Evolutionary conservation across 1,140 invertebrate species (phyloP), one percentile per base, ranked within the genome.

Genomic region (Teleogryllus occipitalis): DNA sequence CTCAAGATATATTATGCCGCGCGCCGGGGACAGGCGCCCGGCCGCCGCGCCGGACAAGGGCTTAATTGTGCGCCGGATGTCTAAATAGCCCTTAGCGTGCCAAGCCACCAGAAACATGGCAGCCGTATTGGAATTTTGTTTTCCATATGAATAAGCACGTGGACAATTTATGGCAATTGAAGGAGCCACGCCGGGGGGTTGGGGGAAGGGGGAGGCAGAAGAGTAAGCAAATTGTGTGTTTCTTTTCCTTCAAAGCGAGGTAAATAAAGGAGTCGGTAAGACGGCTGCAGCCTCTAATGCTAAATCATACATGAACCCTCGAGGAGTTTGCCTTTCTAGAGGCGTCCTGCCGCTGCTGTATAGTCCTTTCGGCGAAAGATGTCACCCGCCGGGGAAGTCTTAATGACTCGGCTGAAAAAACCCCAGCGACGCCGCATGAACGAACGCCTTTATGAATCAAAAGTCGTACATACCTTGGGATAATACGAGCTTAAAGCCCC

Each of bases 121-220:
- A 10, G 54, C 18, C 54, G 54, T 65, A 65, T 65, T 65, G 54
- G 54, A 65, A 65, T 65, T 65, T 65, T 65, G 54, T 65, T 65
- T 65, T 65, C 7, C 54, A 65, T 65, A 65, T 65, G 54, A 65
- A 65, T 65, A 65, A 7, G 2, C 54, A 7, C 49, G 49, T 54
- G 54, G 54, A 65, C 54, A 65, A 65, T 65, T 65, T 65, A 65
- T 65, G 54, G 54, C 54, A 65, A 65, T 65, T 65, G 54, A 65
- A 65, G 54, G 10, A 65, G 54, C 54, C 54, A 65, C 54, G 54
- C 54, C 10, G 54, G 18, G 54, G 54, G 27, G 27, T 39, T 39
- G 27, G 1, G 27, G 27, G 27, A 5, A 39, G 5, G 27, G 27
- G 27, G 27, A 39, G 27, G 27, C 27, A 65, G 54, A 65, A 65